Conservation (phyloP, 2,888 invertebrate genomes). For the Fragum fragum region DNA sequence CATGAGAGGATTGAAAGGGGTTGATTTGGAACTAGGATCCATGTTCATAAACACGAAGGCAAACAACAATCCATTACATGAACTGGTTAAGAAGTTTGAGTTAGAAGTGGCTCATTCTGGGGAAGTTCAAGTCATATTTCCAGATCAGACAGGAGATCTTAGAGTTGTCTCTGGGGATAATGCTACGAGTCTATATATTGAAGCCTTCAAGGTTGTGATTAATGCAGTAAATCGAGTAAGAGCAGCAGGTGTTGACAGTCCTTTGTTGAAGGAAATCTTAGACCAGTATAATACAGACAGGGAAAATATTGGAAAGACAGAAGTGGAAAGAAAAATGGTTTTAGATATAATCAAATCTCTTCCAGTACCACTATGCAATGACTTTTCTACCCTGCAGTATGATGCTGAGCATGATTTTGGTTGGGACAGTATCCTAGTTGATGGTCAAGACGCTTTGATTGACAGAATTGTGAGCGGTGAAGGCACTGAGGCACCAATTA, state of each 20-base stretch:
- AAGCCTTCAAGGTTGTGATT: constrained; percentile 58
- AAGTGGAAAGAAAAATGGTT: constrained; percentile 10
- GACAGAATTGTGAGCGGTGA: constrained; percentile 78
- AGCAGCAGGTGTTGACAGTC: constrained; percentile 61
- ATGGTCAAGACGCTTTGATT: constrained; percentile 76
- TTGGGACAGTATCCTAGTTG: constrained; percentile 75
- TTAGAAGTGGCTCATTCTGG: constrained; percentile 67
- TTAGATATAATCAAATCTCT: constrained; percentile 53
- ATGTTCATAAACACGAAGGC: constrained; percentile 68
- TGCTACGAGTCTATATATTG: constrained; percentile 59
- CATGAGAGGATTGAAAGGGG: constrained; percentile 68
- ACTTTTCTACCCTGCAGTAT: constrained; percentile 73
- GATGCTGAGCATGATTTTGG: constrained; percentile 74
- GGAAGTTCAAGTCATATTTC: constrained; percentile 67
- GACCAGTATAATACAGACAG: constrained; percentile 47
- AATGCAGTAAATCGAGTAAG: constrained; percentile 67
- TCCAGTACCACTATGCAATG: constrained; percentile 42
- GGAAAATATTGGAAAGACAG: constrained; percentile 22
- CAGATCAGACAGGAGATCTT: constrained; percentile 53
- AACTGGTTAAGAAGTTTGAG: constrained; percentile 71
- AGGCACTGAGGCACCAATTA: constrained; percentile 72
- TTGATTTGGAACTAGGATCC: constrained; percentile 77
- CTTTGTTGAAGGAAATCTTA: constrained; percentile 66
- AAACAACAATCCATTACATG: constrained; percentile 70
- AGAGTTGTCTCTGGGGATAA: constrained; percentile 69